Evolutionary conservation across 2,797 vertebrate species (phyloP), one percentile per base, ranked within the genome.

Genomic region (Dicrostonyx torquatus): DNA sequence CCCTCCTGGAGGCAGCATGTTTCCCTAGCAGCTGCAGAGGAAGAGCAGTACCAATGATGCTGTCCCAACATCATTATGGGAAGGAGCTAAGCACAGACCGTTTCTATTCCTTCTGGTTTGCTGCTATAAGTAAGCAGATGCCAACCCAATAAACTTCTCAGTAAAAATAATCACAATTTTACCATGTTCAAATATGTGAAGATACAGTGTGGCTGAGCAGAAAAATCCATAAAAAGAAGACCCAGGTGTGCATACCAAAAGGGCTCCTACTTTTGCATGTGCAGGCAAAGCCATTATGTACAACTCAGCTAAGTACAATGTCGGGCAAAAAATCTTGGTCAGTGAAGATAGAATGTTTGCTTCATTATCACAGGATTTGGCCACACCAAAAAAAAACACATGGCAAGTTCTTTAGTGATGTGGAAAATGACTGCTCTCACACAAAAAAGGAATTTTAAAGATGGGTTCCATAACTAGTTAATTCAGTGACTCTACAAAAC

Each of bases 161-260:
- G 93, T 94, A 96, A 94, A 97, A 97, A 90, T 96, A 95, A 97
- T 97, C 80, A 90, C 95, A 96, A 97, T 96, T 96, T 96, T 90
- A 97, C 94, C 94, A 78, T 84, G 89, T 91, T 95, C 91, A 97
- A 96, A 94, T 89, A 87, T 95, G 87, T 96, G 91, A 97, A 96
- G 92, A 97, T 90, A 89, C 79, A 96, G 87, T 94, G n/a, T 78
- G 79, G 58, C 62, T 29, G 43, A 97, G 92, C 87, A 97, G 96
- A 96, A 97, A 97, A 97, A 97, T 96, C 95, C 91, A 97, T 96
- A 96, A 96, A 94, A 89, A 87, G 87, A 72, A 92, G 95, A 89
- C 84, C 77, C 93, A 84, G 84, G 88, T 82, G 55, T 96, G 91
- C 93, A 96, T 96, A 97, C 94, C 93, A 96, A 97, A 97, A 94